Conservation (phyloP, 2,888 invertebrate species). For the Colostygia pectinataria region DNA sequence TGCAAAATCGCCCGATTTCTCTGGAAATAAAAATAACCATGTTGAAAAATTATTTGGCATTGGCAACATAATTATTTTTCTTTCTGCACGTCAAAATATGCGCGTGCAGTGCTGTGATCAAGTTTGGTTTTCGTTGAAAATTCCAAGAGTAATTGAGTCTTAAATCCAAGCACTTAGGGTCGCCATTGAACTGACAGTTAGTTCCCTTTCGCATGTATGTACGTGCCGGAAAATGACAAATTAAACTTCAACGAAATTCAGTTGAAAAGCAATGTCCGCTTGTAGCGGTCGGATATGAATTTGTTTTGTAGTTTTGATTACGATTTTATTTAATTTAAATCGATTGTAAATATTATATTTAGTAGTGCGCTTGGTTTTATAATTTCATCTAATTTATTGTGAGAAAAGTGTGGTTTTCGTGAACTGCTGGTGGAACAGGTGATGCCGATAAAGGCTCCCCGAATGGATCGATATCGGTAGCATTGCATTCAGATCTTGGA, state of each 20-base stretch:
- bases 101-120: too few relatives aligned
- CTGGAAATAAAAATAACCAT: too few relatives aligned
- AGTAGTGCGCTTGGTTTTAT: conserved; percentile 55
- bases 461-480: conserved; percentile 80
- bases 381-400: conserved; percentile 34
- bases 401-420: conserved; percentile 43
- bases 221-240: too few relatives aligned
- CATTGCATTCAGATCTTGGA: conserved; percentile 56
- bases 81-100: too few relatives aligned
- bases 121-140: too few relatives aligned
- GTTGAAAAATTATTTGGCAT: too few relatives aligned
- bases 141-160: too few relatives aligned
- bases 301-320: conserved; percentile 54
- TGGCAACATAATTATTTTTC: too few relatives aligned
- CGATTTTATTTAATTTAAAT: conserved; percentile 74
- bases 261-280: conserved; percentile 68
- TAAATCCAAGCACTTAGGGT: too few relatives aligned
- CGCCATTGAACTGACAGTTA: too few relatives aligned
- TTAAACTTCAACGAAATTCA: conserved; percentile 58
- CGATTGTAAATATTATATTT: conserved; percentile 60
- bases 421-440: conserved; percentile 59
- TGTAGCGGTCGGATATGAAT: conserved; percentile 53
- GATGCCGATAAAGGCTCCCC: conserved; percentile 69
- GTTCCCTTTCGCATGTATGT: too few relatives aligned
- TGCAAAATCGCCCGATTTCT: too few relatives aligned